A percentile compares a stretch with the other conserved stretches of the same genome.
Conservation (phyloP, 2,888 invertebrate species). For the Drosophila demipolita region DNA sequence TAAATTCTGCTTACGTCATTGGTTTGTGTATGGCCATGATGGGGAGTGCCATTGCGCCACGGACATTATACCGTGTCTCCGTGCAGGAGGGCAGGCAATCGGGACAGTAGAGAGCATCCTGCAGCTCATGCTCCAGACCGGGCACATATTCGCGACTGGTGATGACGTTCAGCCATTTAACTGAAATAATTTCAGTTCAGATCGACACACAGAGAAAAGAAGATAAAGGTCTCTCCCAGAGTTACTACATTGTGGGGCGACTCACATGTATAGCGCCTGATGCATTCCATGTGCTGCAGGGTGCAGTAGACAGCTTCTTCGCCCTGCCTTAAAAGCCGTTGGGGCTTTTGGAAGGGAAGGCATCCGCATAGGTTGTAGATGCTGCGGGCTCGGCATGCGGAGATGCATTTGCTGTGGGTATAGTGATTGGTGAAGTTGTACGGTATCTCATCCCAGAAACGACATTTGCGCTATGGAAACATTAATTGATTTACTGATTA, state of each 20-base stretch:
- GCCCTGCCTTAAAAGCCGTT: slow-evolving; percentile 38
- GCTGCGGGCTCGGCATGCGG: slow-evolving; percentile 86
- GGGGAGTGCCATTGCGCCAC: slow-evolving; percentile 72
- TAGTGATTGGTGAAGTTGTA: slow-evolving; percentile 84
- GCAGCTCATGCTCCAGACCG: slow-evolving; percentile 86
- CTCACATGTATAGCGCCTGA: slow-evolving; percentile 86
- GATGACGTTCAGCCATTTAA: slow-evolving; percentile 85
- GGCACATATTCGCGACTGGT: slow-evolving; percentile 74
- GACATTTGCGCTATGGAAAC: slow-evolving; percentile 86
- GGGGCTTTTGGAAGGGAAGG: slow-evolving; percentile 86
- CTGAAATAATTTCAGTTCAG: slow-evolving; percentile 64
- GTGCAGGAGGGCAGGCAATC: slow-evolving; percentile 87
- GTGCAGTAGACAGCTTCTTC: slow-evolving; percentile 73
- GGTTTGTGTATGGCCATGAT: slow-evolving; percentile 39
- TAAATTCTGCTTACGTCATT: slow-evolving; percentile 53
- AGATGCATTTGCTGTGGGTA: slow-evolving; percentile 87
- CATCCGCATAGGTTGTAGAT: slow-evolving; percentile 87
- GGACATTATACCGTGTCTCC: slow-evolving; percentile 86
- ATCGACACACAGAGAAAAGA: background rate
- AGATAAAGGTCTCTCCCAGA: background rate
- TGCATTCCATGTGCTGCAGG: slow-evolving; percentile 84
- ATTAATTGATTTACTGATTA: slow-evolving; percentile 25
- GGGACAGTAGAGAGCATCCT: slow-evolving; percentile 86
- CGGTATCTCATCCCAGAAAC: slow-evolving; percentile 86
- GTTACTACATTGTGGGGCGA: slow-evolving; percentile 19